Base-by-base conservation (phyloP, 2,113 vertebrate species). In the Melanostigma gelatinosum region DNA sequence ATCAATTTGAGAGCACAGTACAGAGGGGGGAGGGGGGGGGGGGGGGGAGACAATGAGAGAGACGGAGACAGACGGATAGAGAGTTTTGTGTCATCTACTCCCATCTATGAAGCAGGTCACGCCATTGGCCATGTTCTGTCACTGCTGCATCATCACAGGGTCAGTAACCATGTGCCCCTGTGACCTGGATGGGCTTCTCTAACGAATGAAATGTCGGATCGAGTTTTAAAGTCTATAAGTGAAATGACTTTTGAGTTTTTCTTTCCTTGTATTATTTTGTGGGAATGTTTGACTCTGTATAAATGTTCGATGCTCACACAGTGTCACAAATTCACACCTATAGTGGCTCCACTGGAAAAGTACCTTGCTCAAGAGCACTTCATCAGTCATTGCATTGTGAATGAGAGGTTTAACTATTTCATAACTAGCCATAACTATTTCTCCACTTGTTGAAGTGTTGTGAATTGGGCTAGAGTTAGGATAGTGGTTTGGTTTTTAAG, bases 111-210 rank as follows among this genome's bases (percentile, higher is more conserved):
- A 88, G 79, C 91, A 89, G 90, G 91, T 92, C 89, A 67, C 67
- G 84, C 87, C 88, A 86, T 92, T 90, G 90, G 93, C 88, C 90
- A 87, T 93, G 87, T 91, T 89, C 88, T 92, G 92, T 92, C 90
- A 88, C 77, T 75, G 85, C 79, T 82, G 69, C 90, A 92, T 91
- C 90, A 89, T 91, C 87, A 88, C 76, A 84, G 85, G 92, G 89
- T 92, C 90, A 89, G 50, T 86, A 88, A 60, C 87, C 84, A 71
- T 46, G 83, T 72, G 73, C 42, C 78, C 87, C 75, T 6, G 3
- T 79, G 72, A 75, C 80, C 80, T 38, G 67, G 79, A 80, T 54
- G 67, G 55, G 64, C 84, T 77, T 63, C 81, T 85, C 74, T 62
- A 86, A 80, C 72, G 80, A 75, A 88, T 80, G 69, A 82, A 82